phyloP scores from a whole-genome alignment of 2,113 vertebrate species.

The Erpornis zantholeuca region DNA sequence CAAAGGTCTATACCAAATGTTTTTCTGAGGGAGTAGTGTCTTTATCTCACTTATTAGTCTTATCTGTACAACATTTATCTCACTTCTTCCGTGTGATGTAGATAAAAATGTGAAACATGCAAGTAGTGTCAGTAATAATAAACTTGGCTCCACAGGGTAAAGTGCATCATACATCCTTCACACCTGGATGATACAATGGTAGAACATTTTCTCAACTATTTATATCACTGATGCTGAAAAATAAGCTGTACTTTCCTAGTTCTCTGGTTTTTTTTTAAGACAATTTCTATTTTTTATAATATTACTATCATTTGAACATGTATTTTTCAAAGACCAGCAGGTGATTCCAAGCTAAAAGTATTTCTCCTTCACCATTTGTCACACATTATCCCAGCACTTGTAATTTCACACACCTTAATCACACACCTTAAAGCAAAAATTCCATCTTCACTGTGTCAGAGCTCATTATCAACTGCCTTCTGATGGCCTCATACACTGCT shows the following conservation, averaged over 20 bases:
- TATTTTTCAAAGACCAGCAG: background rate
- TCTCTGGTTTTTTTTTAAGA: background rate
- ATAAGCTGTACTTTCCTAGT: background rate
- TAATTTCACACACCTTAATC: slow-evolving; percentile 1
- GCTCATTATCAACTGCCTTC: background rate
- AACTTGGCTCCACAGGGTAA: background rate
- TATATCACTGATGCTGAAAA: background rate
- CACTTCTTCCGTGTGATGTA: background rate
- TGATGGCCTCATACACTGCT: background rate
- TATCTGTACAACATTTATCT: background rate
- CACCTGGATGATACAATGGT: background rate
- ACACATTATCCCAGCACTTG: background rate
- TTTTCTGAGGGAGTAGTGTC: background rate
- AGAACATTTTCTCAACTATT: background rate
- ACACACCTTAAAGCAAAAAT: background rate
- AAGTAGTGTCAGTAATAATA: background rate
- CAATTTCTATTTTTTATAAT: background rate
- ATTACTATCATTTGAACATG: background rate
- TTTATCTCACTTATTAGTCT: background rate
- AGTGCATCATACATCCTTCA: background rate
- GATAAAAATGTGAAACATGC: background rate
- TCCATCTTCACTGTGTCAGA: background rate
- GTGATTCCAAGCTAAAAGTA: background rate
- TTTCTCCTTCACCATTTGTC: background rate
- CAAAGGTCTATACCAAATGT: background rate